Percentiles rank a stretch among this genome's conserved stretches.
Evolutionary conservation across 2,113 vertebrate species (phyloP).

Genomic region (Proterorhinus semilunaris): DNA sequence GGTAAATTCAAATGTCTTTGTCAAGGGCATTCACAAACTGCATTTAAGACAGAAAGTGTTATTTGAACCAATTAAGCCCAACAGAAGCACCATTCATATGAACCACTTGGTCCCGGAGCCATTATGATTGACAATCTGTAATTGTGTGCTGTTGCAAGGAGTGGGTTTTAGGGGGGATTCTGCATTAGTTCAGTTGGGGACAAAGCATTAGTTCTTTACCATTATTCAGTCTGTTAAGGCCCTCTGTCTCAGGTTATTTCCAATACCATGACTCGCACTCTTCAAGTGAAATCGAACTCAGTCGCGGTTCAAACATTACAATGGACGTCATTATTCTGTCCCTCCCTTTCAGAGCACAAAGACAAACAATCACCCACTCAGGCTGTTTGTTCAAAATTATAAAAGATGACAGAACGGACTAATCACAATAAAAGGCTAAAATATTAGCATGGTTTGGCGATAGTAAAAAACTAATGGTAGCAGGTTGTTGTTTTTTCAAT

Average conservation of each 20-base stretch:
- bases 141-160: conserved; percentile 27
- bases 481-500: too few relatives aligned
- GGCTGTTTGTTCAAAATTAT: conserved; percentile 19
- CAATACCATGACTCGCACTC: conserved; percentile 52
- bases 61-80: conserved; percentile 10
- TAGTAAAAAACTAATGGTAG: too few relatives aligned
- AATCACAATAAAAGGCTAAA: too few relatives aligned
- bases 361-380: conserved; percentile 37
- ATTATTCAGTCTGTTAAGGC: conserved; percentile 42
- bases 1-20: not conserved
- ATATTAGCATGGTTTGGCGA: too few relatives aligned
- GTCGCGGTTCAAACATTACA: conserved; percentile 37
- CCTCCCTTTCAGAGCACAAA: conserved; percentile 27
- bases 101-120: conserved; percentile 22
- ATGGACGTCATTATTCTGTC: conserved; percentile 37
- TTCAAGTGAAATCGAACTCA: conserved; percentile 48
- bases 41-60: not conserved
- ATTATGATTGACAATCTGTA: conserved; percentile 38
- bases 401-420: not conserved
- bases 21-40: not conserved
- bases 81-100: not conserved
- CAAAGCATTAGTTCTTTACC: conserved; percentile 58
- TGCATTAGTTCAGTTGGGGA: conserved; percentile 24
- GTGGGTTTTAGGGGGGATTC: too few relatives aligned
- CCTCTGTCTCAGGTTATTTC: conserved; percentile 57